Conservation (phyloP, 2,797 vertebrate species). For the Anas georgica region DNA sequence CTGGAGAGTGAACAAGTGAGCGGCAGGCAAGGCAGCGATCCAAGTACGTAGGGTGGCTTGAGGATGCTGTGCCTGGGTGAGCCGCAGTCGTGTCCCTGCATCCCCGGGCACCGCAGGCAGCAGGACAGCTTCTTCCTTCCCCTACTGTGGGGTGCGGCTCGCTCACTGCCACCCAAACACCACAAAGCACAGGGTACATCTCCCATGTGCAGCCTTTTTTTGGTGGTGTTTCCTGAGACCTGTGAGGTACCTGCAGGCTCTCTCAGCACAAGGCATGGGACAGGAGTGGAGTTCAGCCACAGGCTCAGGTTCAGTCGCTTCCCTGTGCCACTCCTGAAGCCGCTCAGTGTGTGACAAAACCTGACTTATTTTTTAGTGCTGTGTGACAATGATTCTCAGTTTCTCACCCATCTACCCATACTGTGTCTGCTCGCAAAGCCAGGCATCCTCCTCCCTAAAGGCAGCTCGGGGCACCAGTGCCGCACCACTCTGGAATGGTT, state of each 20-base stretch:
- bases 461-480: neutral
- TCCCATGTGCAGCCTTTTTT: rapidly evolving
- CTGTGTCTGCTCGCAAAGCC: neutral
- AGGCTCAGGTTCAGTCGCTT: neutral
- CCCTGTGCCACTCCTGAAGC: neutral
- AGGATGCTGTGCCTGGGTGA: neutral
- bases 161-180: neutral
- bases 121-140: neutral
- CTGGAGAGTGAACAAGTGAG: neutral
- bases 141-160: neutral
- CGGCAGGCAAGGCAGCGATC: neutral
- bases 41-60: neutral
- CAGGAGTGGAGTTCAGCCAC: neutral
- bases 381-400: neutral
- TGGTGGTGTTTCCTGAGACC: neutral
- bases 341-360: neutral
- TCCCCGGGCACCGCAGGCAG: neutral
- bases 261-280: neutral
- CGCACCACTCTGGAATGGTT: neutral
- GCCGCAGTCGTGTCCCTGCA: rapidly evolving
- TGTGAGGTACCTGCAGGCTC: neutral
- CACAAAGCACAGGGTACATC: neutral
- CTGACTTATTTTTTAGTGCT: neutral
- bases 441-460: neutral
- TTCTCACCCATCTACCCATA: neutral